Evolutionary conservation across 2,797 vertebrate genomes (phyloP).

Genomic region (Rhynchonycteris naso): DNA sequence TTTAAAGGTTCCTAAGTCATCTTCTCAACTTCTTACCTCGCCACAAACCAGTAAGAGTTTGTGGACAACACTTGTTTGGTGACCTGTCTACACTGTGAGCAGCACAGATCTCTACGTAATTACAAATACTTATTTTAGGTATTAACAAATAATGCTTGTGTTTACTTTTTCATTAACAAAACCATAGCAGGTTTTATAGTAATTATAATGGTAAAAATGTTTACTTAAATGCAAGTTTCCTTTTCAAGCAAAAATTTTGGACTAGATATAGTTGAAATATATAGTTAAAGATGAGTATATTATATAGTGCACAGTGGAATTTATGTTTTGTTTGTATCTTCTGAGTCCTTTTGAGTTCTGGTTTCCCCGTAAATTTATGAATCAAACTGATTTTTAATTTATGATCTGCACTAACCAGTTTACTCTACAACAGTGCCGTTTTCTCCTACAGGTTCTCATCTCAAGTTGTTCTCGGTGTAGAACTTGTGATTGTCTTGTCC

Average conservation of each 20-base stretch:
- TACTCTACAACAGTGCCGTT: background rate
- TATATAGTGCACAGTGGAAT: background rate
- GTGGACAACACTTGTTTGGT: background rate
- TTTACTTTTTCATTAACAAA: conserved; percentile 49
- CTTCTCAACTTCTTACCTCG: background rate
- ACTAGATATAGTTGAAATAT: background rate
- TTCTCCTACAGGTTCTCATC: conserved; percentile 91
- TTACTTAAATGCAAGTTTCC: conserved; percentile 14
- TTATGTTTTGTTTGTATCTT: conserved; percentile 3
- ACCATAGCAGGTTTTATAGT: background rate
- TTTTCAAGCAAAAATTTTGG: conserved; percentile 23
- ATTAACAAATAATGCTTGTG: conserved; percentile 6
- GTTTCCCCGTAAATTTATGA: background rate
- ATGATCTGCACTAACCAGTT: background rate
- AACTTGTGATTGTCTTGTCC: conserved; percentile 97
- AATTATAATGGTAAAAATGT: conserved; percentile 14
- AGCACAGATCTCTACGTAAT: background rate
- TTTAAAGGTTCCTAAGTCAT: background rate
- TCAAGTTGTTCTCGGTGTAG: conserved; percentile 97
- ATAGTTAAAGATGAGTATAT: background rate
- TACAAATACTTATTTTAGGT: background rate
- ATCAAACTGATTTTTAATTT: background rate
- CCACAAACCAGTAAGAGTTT: background rate
- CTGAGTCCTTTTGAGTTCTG: conserved; percentile 20
- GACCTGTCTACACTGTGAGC: background rate